Base-by-base conservation (phyloP, 1,140 invertebrate genomes). In the Eumeta japonica region DNA sequence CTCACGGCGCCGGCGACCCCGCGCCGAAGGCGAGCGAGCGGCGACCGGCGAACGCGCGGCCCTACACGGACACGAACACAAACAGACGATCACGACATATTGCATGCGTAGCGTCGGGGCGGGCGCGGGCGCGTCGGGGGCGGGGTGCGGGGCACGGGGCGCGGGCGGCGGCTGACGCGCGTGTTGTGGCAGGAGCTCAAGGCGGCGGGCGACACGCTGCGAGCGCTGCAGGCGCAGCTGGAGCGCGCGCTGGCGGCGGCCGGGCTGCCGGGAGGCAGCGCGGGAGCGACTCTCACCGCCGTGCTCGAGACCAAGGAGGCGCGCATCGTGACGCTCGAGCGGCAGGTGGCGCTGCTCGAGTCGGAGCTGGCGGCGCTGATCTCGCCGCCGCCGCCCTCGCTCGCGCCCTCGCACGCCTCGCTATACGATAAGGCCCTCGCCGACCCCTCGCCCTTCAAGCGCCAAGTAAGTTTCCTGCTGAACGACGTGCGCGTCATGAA, bases 241-340 rank as follows among this genome's bases (percentile, higher is more conserved):
- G 86, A 88, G 72, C 79, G 84, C 51, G 84, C 85, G 48, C 79
- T 83, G 55, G 79, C 79, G 35, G 82, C 80, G 48, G 84, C 82
- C 41, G 71, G 74, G 45, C 76, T 81, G 52, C 79, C 79, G 35
- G 78, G 77, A 50, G 79, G 80, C 65, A 80, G 81, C 58, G 81
- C 83, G 43, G 83, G 83, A 55, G 84, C 81, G 70, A 87, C 85
- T 41, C 77, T 88, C 58, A 84, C 83, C 37, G 85, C 86, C 39
- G 85, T 89, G 60, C 78, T 89, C 63, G 86, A 88, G 75, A 88
- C 86, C 32, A 88, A 92, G 82, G 88, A 91, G 72, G 87, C 87
- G 43, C 79, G 89, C 56, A 92, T 92, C 67, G 81, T 84, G 48
- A 88, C 85, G 33, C 78, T 94, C 67, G 89, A 94, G 79, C 85